phyloP scores from a whole-genome alignment of 2,888 invertebrate species.

The Polyploca ridens region DNA sequence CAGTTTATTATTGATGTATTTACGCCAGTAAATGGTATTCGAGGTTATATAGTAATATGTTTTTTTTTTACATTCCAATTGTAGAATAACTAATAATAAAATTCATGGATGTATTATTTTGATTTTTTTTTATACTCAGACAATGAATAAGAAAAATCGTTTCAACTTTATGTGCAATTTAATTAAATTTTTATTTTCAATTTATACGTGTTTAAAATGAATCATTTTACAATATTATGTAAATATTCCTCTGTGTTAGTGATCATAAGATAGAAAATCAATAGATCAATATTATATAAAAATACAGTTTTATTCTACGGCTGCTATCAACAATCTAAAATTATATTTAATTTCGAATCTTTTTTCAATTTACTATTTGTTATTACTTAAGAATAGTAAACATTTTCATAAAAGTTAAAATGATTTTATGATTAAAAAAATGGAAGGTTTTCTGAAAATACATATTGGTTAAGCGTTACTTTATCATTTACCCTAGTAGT shows the following conservation, averaged over 20 bases:
- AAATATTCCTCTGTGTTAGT: background rate
- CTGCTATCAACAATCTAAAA: background rate
- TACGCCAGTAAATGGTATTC: conserved; percentile 38
- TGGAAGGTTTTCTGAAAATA: too few relatives aligned
- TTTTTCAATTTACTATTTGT: too few relatives aligned
- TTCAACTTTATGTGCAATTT: too few relatives aligned
- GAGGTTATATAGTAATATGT: conserved; percentile 32
- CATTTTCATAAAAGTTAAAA: too few relatives aligned
- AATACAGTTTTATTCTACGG: background rate
- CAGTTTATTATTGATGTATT: conserved; percentile 59
- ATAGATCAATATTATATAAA: background rate
- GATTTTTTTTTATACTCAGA: background rate
- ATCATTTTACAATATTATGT: background rate
- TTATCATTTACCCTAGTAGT: too few relatives aligned
- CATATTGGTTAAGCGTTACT: too few relatives aligned
- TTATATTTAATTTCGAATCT: too few relatives aligned
- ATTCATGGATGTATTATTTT: background rate
- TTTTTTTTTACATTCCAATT: conserved; percentile 24
- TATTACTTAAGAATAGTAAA: too few relatives aligned
- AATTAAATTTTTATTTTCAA: too few relatives aligned
- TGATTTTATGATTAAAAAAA: too few relatives aligned
- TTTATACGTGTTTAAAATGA: background rate
- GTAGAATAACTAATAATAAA: background rate
- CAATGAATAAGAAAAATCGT: too few relatives aligned
- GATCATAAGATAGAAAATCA: background rate